Conservation (phyloP, 2,888 invertebrate genomes). For the Helobdella robusta region DNA sequence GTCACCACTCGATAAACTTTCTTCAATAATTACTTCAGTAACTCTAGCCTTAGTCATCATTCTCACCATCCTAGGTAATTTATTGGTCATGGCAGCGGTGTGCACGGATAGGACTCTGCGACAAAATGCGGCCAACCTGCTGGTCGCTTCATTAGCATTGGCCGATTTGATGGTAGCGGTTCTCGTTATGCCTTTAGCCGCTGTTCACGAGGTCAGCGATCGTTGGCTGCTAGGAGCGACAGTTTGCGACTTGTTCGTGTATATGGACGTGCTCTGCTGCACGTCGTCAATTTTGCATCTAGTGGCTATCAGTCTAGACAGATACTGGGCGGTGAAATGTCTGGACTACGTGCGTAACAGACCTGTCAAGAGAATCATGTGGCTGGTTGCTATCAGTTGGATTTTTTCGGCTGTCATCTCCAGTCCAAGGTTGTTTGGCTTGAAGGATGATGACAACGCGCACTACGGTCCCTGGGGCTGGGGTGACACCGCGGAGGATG, state of each 20-base stretch:
- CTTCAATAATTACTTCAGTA: no score
- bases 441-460: constrained; percentile 28
- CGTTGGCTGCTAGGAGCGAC: constrained; percentile 30
- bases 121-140: constrained; percentile 74
- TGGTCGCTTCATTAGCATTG: constrained; percentile 89
- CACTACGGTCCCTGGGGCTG: no score
- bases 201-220: constrained; percentile 47
- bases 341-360: constrained; percentile 90
- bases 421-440: constrained; percentile 67
- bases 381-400: constrained; percentile 88
- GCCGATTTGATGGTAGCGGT: constrained; percentile 94
- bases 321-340: constrained; percentile 96
- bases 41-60: constrained; percentile 31
- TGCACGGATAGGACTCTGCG: constrained; percentile 82
- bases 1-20: no score
- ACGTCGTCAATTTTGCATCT: constrained; percentile 92
- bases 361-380: constrained; percentile 62
- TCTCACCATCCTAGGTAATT: constrained; percentile 81
- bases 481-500: no score
- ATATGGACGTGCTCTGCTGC: constrained; percentile 84
- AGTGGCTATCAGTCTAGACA: constrained; percentile 88
- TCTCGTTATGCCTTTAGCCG: constrained; percentile 57
- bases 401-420: constrained; percentile 80
- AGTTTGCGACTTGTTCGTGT: constrained; percentile 87
- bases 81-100: constrained; percentile 94